A percentile compares a stretch with the other conserved stretches of the same genome.
These are phyloP conservation scores for Luidia sarsii DNA, from an alignment of 53 echinoderm and acorn worm species.

Conservation along the genomic window DNA sequence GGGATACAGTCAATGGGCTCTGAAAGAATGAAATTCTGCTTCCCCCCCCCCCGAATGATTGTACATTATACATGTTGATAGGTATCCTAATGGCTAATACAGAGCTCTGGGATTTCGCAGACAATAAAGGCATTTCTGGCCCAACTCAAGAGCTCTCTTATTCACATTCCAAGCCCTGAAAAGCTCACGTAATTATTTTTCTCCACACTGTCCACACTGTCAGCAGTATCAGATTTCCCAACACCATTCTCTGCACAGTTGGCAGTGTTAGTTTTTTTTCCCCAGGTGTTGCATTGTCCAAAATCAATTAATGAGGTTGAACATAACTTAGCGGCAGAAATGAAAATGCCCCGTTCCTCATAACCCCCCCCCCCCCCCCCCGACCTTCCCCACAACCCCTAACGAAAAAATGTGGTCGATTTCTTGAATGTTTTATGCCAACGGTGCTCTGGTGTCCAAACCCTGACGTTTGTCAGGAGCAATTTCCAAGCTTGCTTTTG, in stretches of 20 bases:
- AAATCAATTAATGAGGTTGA: constrained; percentile 18
- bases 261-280: constrained; percentile 22
- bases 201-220: no score
- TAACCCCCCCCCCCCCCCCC: background rate
- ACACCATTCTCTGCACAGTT: background rate
- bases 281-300: constrained; percentile 43
- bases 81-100: no score
- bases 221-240: constrained; percentile 26
- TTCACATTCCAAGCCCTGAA: no score
- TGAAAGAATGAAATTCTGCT: no score
- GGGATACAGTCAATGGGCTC: no score
- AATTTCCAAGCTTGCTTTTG: background rate
- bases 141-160: no score
- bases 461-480: background rate
- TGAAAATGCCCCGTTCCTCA: background rate
- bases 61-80: no score
- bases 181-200: no score
- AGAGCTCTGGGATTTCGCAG: no score
- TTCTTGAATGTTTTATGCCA: background rate
- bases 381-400: background rate
- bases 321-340: background rate
- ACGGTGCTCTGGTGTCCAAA: background rate
- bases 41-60: no score
- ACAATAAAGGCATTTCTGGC: no score
- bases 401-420: background rate